Percentiles rank a stretch among this genome's conserved stretches.
phyloP scores from a whole-genome alignment of 2,888 invertebrate genomes.

The Lasioglossum morio region DNA sequence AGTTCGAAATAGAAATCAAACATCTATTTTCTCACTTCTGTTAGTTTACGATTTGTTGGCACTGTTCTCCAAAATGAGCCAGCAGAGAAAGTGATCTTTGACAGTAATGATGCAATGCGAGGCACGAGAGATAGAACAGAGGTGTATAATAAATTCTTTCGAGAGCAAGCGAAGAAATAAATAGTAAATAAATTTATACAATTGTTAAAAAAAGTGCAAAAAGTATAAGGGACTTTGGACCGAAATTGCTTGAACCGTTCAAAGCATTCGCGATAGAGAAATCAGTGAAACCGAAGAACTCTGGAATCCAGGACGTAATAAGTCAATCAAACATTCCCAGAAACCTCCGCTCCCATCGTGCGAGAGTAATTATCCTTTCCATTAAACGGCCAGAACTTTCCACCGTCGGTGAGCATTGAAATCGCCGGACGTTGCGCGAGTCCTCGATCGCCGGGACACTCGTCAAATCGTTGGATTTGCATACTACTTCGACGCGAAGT shows the following conservation, averaged over 20 bases:
- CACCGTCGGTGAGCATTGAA: background rate
- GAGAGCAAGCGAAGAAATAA: background rate
- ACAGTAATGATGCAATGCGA: background rate
- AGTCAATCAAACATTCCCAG: conserved; percentile 1
- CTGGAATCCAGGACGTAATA: background rate
- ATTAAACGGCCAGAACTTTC: background rate
- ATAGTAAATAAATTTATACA: too few species aligned
- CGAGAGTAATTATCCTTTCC: background rate
- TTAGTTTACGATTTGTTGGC: background rate
- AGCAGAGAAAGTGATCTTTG: background rate
- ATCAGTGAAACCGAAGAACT: background rate
- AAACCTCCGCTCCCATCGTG: background rate
- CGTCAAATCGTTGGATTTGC: conserved; percentile 8
- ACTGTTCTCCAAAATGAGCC: background rate
- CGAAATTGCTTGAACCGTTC: background rate
- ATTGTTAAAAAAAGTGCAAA: too few species aligned
- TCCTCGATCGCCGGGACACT: conserved; percentile 8
- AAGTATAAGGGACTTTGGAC: background rate
- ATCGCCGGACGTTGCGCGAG: background rate
- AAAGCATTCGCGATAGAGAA: background rate
- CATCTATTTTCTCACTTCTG: background rate
- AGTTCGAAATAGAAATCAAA: conserved; percentile 3
- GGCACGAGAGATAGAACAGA: background rate
- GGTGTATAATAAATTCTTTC: background rate
- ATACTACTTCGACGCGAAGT: background rate